Evolutionary conservation across 1,140 invertebrate genomes (phyloP).

Genomic region (Thaumetopoea pityocampa): DNA sequence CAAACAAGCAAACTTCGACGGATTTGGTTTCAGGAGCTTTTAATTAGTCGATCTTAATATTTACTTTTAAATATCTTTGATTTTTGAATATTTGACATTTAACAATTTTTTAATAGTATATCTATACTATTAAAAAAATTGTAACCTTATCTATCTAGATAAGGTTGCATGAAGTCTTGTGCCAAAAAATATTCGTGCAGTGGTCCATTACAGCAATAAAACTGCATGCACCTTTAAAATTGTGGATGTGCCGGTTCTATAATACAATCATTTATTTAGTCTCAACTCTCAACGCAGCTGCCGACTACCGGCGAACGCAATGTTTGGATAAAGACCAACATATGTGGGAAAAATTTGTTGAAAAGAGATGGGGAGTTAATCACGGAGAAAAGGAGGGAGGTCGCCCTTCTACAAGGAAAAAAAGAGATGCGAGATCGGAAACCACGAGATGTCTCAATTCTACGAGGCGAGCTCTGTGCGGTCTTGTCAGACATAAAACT

Average conservation of each 20-base stretch:
- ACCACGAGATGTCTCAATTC: constrained; percentile 76
- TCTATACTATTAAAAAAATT: no score
- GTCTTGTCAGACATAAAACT: constrained; percentile 63
- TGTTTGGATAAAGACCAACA: constrained; percentile 71
- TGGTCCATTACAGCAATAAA: constrained; percentile 25
- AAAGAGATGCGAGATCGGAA: constrained; percentile 67
- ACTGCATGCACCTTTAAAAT: constrained; percentile 46
- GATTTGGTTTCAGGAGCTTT: no score
- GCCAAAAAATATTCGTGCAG: constrained; percentile 22
- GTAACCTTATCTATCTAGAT: neutral
- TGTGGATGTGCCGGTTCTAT: no score
- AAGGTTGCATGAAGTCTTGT: neutral
- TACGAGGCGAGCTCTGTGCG: constrained; percentile 66
- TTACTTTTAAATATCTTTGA: no score
- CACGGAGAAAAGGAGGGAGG: constrained; percentile 59
- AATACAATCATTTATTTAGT: constrained; percentile 67
- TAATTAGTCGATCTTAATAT: no score
- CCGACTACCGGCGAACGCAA: constrained; percentile 54
- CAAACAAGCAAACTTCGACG: no score
- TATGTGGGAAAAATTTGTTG: constrained; percentile 50
- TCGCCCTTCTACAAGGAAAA: constrained; percentile 29
- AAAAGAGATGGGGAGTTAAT: constrained; percentile 57
- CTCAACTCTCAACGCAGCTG: constrained; percentile 68
- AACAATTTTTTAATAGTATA: no score
- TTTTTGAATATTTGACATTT: no score